These are phyloP conservation scores for Ormia ochracea DNA, from an alignment of 2,888 invertebrate genomes.

Conservation along the genomic window DNA sequence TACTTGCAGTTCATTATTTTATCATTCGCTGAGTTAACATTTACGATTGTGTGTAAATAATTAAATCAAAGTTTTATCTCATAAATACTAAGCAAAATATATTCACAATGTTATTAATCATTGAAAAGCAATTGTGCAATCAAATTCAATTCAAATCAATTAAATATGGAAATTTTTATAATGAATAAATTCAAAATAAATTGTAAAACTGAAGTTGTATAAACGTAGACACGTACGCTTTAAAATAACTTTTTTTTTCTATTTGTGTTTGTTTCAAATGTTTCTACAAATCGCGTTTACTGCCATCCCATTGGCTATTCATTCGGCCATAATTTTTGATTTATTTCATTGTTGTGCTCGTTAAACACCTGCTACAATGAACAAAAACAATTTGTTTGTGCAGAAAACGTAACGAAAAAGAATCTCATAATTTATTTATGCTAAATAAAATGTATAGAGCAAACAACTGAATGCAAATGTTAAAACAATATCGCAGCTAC, in stretches of 20 bases:
- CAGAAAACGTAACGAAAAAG: background rate
- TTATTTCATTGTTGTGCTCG: slow-evolving; percentile 4
- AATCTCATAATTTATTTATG: slow-evolving; percentile 22
- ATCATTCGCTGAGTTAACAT: background rate
- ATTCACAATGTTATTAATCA: slow-evolving; percentile 40
- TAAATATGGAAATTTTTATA: slow-evolving; percentile 60
- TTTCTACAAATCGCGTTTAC: background rate
- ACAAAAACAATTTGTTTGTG: background rate
- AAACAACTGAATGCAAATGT: slow-evolving; percentile 18
- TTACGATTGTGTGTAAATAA: background rate
- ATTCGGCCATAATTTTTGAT: background rate
- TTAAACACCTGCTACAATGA: background rate
- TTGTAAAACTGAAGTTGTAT: background rate
- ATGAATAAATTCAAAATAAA: slow-evolving; percentile 53
- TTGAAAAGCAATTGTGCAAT: slow-evolving; percentile 54
- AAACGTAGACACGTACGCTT: background rate
- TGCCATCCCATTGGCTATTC: background rate
- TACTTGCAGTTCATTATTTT: background rate
- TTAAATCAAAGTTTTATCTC: background rate
- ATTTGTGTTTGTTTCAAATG: background rate
- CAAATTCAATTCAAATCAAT: slow-evolving; percentile 58
- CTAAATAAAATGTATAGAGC: slow-evolving; percentile 12
- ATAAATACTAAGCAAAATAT: background rate
- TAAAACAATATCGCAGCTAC: no score
- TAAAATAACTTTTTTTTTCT: background rate